Percentiles rank a stretch among this genome's conserved stretches.
Evolutionary conservation across 2,797 vertebrate species (phyloP).

Genomic region (Gephyroberyx darwinii): DNA sequence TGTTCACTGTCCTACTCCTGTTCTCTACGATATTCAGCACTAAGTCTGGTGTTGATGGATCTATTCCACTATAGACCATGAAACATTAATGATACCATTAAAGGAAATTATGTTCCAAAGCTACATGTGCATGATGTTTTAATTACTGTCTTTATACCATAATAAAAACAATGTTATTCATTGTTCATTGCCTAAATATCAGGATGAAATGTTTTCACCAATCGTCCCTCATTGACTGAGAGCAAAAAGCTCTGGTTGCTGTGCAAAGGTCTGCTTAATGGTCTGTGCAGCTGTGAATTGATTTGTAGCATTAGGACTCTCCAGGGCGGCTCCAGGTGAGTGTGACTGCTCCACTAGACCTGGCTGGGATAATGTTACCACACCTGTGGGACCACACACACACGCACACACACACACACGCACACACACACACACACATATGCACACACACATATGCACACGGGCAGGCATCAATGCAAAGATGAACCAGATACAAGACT

Average conservation of each 20-base stretch:
- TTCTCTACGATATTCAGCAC: slow-evolving; percentile 9
- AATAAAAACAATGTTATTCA: not conserved
- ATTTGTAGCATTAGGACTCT: slow-evolving; percentile 45
- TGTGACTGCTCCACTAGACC: slow-evolving; percentile 23
- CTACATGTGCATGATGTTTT: not conserved
- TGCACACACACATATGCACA: slow-evolving; percentile 15
- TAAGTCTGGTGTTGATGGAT: not conserved
- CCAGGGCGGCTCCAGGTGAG: slow-evolving; percentile 50
- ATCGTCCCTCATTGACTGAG: not conserved
- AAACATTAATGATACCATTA: not conserved
- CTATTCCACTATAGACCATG: not conserved
- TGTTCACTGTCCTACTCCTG: slow-evolving; percentile 42
- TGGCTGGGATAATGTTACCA: slow-evolving; percentile 46
- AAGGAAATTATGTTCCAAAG: not conserved
- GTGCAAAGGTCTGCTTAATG: slow-evolving; percentile 40
- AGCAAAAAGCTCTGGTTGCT: not conserved
- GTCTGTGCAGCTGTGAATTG: slow-evolving; percentile 57
- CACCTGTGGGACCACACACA: slow-evolving; percentile 43
- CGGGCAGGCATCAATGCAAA: not conserved
- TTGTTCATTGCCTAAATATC: not conserved
- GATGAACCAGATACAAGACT: not conserved
- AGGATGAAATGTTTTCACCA: not conserved
- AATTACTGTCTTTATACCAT: not conserved
- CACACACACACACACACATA: not conserved
- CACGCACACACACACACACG: slow-evolving; percentile 33